Base-by-base conservation (phyloP, 1,140 invertebrate genomes). In the Medauroidea extradentata region DNA sequence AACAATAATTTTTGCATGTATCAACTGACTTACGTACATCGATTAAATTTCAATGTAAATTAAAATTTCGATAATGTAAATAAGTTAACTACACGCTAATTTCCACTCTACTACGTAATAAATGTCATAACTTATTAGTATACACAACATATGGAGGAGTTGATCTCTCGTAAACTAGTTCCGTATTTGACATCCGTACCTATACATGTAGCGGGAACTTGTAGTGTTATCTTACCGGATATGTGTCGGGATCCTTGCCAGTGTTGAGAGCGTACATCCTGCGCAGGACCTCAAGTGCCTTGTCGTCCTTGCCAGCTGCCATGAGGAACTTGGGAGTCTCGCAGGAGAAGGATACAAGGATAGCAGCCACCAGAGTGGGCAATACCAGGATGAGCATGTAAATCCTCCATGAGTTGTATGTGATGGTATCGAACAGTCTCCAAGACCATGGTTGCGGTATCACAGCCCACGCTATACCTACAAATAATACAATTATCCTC, bases 271-370 rank as follows among this genome's bases (percentile, higher is more conserved):
- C 16, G 46, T 65, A 70, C 24, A 72, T 66, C 0, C 62, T 48
- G 13, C 57, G 48, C 3, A 72, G 63, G 2, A 72, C 61, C 16
- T 57, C 51, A 0, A 71, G 53, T 13, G 71, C 62, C 21, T 70
- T 66, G 14, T 69, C 39, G 19, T 69, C 55, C 57, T 66, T 63
- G 69, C 73, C 69, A 68, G 62, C 62, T n/a, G 65, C 64, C 38
- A 80, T 67, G 3, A 77, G 64, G 62, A 71, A 80, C 61, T 77
- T 78, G 14, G 79, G 78, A 61, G 75, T 79, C 59, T 80, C 79
- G n/a, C 78, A 78, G n/a, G n/a, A 2, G 13, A 53, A 39, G 75
- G 55, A 84, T 11, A 34, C 5, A 64, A 3, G 77, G 38, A 60
- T 55, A 21, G 49, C 4, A 16, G 49, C 43, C 8, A 38, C 27